Evolutionary conservation across 37 sponge, comb jelly and placozoan species (phyloP).

Genomic region (Cliona cf. orientalis): DNA sequence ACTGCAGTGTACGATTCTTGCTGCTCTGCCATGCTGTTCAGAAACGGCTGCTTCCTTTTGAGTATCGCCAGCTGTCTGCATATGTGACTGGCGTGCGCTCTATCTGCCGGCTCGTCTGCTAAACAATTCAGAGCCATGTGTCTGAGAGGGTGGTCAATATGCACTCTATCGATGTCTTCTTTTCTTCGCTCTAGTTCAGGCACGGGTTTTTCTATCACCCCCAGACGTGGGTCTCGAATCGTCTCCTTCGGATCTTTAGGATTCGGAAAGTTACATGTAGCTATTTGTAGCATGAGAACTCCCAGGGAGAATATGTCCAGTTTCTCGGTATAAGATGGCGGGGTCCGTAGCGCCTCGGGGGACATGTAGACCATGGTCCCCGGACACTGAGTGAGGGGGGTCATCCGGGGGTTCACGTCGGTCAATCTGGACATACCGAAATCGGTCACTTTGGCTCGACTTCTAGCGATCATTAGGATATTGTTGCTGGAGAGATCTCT

Average conservation of each 20-base stretch:
- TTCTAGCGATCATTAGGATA: conserved; percentile 20
- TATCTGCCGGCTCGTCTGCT: not conserved
- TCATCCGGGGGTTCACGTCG: not conserved
- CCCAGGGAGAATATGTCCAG: conserved; percentile 52
- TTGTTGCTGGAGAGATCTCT: conserved; percentile 65
- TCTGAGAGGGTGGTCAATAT: conserved; percentile 1
- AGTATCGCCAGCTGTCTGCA: conserved; percentile 10
- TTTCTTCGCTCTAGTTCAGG: conserved; percentile 48
- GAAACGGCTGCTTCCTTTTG: conserved; percentile 11
- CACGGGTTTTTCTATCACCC: conserved; percentile 20
- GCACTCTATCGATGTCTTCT: conserved; percentile 10
- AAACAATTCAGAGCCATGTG: conserved; percentile 23
- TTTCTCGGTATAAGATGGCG: conserved; percentile 28
- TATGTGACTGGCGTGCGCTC: conserved; percentile 26
- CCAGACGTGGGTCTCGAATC: conserved; percentile 8
- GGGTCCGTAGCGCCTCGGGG: conserved; percentile 38
- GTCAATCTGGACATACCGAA: conserved; percentile 45
- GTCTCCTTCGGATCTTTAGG: conserved; percentile 21
- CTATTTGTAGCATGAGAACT: conserved; percentile 47
- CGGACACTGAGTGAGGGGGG: conserved; percentile 43
- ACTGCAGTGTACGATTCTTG: not conserved
- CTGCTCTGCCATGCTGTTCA: conserved; percentile 15
- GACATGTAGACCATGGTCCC: conserved; percentile 57
- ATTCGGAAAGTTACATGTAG: conserved; percentile 28
- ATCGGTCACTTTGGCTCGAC: conserved; percentile 50